Evolutionary conservation across 2,113 vertebrate species (phyloP), one percentile per base, ranked within the genome.

Genomic region (Percopsis transmontana): DNA sequence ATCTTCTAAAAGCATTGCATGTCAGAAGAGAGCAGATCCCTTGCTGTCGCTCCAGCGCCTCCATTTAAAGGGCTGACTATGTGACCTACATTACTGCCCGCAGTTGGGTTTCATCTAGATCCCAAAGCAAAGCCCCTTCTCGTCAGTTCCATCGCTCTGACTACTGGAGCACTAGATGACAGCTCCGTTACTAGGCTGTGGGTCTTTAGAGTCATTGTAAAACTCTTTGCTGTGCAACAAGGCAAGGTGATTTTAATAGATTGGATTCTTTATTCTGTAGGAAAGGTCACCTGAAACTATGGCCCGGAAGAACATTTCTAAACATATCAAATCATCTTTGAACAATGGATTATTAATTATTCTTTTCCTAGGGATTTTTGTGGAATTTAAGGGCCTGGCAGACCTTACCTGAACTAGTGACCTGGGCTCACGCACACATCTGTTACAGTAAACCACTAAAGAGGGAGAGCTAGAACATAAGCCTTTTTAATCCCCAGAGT

Each of bases 11-110:
- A 40, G 23, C 21, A 47, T 8, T 41, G 45, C 45, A 54, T 23
- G 60, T 24, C 14, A 45, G 40, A 23, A 7, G 19, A 60, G 58
- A 58, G 23, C 10, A 47, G 23, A 13, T 33, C 44, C 53, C 51
- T 2, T 47, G 6, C 23, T 19, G 50, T n/a, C 9, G 24, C 39
- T 56, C 27, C n/a, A 27, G 55, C 18, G 5, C 54, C 13, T 71
- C 59, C 11, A 12, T 47, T 62, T 42, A 68, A 51, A 56, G 54
- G 51, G 66, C 47, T 21, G 47, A 41, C 39, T 21, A 41, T 53
- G 68, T 71, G 79, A 74, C 64, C 71, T 55, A 72, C 47, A 76
- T 74, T 70, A 47, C 48, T 6, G 27, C 27, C 5, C 8, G 8
- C 27, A n/a, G n/a, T n/a, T 5, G 0, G 50, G 21, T 70, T 7